Evolutionary conservation across 2,888 invertebrate species (phyloP), one percentile per base, ranked within the genome.

Genomic region (Gymnoscelis rufifasciata): DNA sequence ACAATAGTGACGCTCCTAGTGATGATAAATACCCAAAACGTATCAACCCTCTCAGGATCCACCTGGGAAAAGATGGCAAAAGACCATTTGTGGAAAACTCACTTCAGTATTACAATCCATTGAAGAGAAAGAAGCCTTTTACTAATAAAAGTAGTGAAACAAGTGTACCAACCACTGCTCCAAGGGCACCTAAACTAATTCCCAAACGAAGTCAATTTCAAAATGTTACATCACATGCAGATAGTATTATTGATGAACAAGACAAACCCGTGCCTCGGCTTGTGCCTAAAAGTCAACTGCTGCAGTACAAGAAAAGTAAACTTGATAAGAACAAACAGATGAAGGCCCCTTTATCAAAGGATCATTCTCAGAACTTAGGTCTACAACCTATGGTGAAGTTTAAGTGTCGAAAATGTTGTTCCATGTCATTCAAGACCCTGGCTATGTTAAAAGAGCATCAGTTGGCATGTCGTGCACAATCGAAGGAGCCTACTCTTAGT

Each of bases 391-490:
- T 91, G 71, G 91, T 93, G 38, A 92, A 92, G 75, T 91, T 92
- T 68, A 93, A 92, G 68, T 95, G 95, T 71, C 89, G 92, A 31
- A 93, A 93, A 72, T 95, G 95, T 78, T 91, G 90, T 65, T 90
- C 90, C 28, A 90, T 91, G 60, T 91, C 91, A 46, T 93, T 93
- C 71, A 90, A 91, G 57, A 91, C 92, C 7, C 78, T 93, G 54
- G 88, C 90, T 26, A 89, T 90, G 75, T 79, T 94, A 37, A 93
- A 93, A 66, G 92, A 92, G 57, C 94, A 94, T 74, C 91, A 92
- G 64, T 80, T 90, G 42, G 83, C 89, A 43, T 94, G 94, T 68
- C 86, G 80, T 35, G 86, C 86, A 40, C 80, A 86, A 59, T 80
- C 81, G 1, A 80, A 81, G 46, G 82, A 84, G 42, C 78, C 83